Percentiles rank a stretch among this genome's conserved stretches.
Evolutionary conservation across 2,797 vertebrate genomes (phyloP).

Genomic region (Sebastes vulpes): DNA sequence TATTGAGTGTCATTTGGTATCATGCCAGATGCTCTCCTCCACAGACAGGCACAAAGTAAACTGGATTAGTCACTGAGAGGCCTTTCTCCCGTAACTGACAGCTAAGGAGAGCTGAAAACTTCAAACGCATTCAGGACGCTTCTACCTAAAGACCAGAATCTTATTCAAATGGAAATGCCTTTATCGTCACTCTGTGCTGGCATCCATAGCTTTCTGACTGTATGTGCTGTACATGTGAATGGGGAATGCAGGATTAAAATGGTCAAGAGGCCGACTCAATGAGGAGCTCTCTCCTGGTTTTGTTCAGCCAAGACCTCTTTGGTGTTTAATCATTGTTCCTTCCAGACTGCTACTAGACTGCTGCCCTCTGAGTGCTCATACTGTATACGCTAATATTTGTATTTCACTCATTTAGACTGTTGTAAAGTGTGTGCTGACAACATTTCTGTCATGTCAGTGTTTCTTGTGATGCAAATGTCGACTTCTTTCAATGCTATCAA

Average conservation of each 20-base stretch:
- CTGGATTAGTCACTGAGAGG: slow-evolving; percentile 76
- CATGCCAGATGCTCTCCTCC: slow-evolving; percentile 79
- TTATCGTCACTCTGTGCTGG: slow-evolving; percentile 39
- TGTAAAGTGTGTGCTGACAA: neutral
- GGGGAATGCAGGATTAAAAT: slow-evolving; percentile 38
- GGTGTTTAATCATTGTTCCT: slow-evolving; percentile 18
- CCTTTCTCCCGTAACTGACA: slow-evolving; percentile 64
- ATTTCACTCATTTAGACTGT: neutral
- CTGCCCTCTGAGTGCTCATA: neutral
- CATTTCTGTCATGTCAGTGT: neutral
- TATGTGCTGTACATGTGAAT: slow-evolving; percentile 64
- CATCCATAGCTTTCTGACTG: slow-evolving; percentile 68
- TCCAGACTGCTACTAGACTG: neutral
- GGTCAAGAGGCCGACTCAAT: slow-evolving; percentile 26
- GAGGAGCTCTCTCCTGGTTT: slow-evolving; percentile 18
- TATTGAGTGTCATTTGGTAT: slow-evolving; percentile 81
- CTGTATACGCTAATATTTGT: neutral
- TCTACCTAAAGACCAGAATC: slow-evolving; percentile 55
- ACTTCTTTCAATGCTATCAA: neutral
- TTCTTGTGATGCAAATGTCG: neutral
- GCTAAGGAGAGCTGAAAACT: slow-evolving; percentile 59
- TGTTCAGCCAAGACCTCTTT: slow-evolving; percentile 26
- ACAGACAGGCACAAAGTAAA: slow-evolving; percentile 78
- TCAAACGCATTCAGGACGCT: slow-evolving; percentile 67
- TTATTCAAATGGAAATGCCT: slow-evolving; percentile 77